Evolutionary conservation across 2,797 vertebrate genomes (phyloP).

Genomic region (Peromyscus aztecus): DNA sequence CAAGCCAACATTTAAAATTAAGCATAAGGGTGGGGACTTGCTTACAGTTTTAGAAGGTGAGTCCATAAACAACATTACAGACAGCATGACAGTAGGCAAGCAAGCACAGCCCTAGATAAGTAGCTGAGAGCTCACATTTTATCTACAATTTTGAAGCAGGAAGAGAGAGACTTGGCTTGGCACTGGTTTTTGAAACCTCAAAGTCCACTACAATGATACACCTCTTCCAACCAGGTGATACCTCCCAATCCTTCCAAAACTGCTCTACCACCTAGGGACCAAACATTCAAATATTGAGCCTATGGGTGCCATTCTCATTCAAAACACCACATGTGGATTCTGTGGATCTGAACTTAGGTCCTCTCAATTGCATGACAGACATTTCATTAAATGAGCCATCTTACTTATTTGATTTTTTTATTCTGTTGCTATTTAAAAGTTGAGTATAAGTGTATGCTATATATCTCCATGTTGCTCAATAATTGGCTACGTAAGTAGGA

Average conservation of each 20-base stretch:
- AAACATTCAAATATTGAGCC: background rate
- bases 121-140: too few relatives aligned
- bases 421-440: conserved; percentile 5
- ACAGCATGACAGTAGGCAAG: background rate
- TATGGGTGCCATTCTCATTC: background rate
- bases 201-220: too few relatives aligned
- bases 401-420: background rate
- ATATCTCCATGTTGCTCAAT: background rate
- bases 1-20: background rate
- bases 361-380: background rate
- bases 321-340: background rate
- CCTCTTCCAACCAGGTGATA: background rate
- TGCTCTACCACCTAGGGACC: background rate
- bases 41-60: background rate
- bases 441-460: background rate
- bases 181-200: background rate
- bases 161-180: too few relatives aligned
- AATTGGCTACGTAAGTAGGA: background rate
- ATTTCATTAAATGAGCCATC: background rate
- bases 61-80: background rate
- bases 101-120: too few relatives aligned
- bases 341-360: background rate
- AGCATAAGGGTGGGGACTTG: background rate
- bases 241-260: background rate
- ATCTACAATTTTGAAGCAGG: background rate